phyloP scores from a whole-genome alignment of 2,888 invertebrate species.

The Cataglyphis albicans region DNA sequence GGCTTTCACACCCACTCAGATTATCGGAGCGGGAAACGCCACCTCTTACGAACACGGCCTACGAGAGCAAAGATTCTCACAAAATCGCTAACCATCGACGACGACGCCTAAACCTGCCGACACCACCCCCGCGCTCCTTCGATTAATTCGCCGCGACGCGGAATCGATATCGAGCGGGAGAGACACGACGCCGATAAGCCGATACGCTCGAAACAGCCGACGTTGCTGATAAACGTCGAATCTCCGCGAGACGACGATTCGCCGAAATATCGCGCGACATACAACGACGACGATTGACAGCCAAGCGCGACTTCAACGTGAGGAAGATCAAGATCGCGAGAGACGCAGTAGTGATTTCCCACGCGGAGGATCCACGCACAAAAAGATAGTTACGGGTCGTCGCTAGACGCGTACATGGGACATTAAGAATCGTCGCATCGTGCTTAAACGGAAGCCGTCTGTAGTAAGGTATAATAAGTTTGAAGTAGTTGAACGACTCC shows the following conservation, averaged over 20 bases:
- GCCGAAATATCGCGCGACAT: slow-evolving; percentile 49
- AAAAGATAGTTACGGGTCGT: slow-evolving; percentile 56
- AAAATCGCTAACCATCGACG: slow-evolving; percentile 12
- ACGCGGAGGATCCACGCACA: slow-evolving; percentile 62
- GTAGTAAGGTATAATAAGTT: slow-evolving; percentile 68
- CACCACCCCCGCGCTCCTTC: neutral
- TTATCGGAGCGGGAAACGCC: slow-evolving; percentile 31
- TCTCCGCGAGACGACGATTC: slow-evolving; percentile 24
- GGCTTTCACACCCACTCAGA: slow-evolving; percentile 19
- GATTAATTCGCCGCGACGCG: slow-evolving; percentile 21
- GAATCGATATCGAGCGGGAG: slow-evolving; percentile 37
- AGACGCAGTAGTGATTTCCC: slow-evolving; percentile 14
- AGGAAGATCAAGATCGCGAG: slow-evolving; percentile 15
- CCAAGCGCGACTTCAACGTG: slow-evolving; percentile 23
- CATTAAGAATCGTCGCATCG: slow-evolving; percentile 67
- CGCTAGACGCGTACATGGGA: slow-evolving; percentile 65
- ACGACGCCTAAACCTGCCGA: slow-evolving; percentile 12
- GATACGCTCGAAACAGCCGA: slow-evolving; percentile 33
- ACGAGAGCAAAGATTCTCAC: slow-evolving; percentile 33
- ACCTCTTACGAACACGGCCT: slow-evolving; percentile 21
- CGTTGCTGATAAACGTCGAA: slow-evolving; percentile 45
- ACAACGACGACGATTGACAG: slow-evolving; percentile 49
- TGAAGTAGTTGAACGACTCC: slow-evolving; percentile 59
- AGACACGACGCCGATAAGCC: slow-evolving; percentile 31
- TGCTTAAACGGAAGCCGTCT: slow-evolving; percentile 53